Evolutionary conservation across 2,113 vertebrate genomes (phyloP).

Genomic region (Conger conger): DNA sequence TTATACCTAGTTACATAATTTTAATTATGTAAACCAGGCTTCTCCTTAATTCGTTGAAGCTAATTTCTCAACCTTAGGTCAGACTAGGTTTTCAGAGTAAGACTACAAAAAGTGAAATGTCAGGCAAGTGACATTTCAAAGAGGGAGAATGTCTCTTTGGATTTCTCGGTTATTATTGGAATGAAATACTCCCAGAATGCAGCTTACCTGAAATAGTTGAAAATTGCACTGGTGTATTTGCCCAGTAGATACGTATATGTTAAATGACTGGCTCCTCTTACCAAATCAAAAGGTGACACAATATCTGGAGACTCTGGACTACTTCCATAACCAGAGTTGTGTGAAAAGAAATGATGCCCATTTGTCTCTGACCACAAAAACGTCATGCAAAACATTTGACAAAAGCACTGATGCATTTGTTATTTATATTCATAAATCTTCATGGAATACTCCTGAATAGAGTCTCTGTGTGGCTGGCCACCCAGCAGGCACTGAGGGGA

Average conservation of each 20-base stretch:
- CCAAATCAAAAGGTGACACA: neutral
- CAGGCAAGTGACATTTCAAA: neutral
- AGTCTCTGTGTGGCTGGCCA: neutral
- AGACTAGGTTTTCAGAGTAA: neutral
- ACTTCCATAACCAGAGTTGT: neutral
- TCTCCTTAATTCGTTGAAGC: neutral
- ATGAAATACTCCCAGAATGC: neutral
- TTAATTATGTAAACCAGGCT: neutral
- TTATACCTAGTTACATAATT: no score
- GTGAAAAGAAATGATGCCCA: neutral
- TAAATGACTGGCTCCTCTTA: neutral
- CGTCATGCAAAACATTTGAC: neutral
- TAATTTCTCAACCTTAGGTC: neutral
- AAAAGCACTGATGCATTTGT: neutral
- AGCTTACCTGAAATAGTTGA: neutral
- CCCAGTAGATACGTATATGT: neutral
- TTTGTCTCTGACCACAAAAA: neutral
- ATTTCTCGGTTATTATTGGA: conserved; percentile 1
- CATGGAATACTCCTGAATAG: neutral
- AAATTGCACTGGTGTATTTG: neutral
- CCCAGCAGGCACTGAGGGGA: neutral
- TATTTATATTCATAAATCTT: no score
- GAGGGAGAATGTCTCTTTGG: neutral
- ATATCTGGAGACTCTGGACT: neutral
- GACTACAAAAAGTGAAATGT: neutral